phyloP scores from a whole-genome alignment of 2,113 vertebrate genomes.

The Catharus minimus region DNA sequence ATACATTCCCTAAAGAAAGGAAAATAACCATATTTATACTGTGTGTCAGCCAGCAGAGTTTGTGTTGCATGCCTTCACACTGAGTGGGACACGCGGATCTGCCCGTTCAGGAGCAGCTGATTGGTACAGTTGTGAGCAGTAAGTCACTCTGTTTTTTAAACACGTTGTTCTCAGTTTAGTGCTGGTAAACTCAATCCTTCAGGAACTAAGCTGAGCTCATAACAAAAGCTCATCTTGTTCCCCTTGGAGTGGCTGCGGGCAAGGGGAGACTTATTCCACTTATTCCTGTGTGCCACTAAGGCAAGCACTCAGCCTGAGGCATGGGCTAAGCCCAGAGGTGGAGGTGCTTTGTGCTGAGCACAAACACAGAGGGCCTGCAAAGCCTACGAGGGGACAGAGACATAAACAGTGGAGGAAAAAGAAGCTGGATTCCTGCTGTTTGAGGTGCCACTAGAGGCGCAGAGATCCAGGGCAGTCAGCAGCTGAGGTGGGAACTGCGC shows the following conservation, averaged over 20 bases:
- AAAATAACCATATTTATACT: conserved; percentile 49
- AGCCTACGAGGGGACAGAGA: neutral
- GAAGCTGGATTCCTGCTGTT: neutral
- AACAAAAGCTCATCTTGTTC: neutral
- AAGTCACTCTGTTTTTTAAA: neutral
- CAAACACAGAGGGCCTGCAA: neutral
- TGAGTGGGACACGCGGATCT: accelerated
- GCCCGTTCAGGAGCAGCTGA: neutral
- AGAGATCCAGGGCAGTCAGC: neutral
- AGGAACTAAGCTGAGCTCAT: neutral
- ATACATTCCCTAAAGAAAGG: conserved; percentile 43
- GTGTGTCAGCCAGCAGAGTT: neutral
- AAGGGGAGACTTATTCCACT: neutral
- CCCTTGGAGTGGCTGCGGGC: neutral
- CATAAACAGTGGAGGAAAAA: neutral
- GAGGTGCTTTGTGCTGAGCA: neutral
- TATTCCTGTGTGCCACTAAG: neutral
- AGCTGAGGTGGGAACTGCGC: neutral
- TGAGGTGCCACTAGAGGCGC: accelerated
- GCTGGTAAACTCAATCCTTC: neutral
- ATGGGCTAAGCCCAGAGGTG: neutral
- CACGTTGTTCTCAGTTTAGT: neutral
- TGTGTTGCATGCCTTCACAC: neutral
- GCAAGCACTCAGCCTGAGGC: neutral
- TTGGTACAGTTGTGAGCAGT: neutral